Base-by-base conservation (phyloP, 1,140 invertebrate species). In the Drosophila sp. region DNA sequence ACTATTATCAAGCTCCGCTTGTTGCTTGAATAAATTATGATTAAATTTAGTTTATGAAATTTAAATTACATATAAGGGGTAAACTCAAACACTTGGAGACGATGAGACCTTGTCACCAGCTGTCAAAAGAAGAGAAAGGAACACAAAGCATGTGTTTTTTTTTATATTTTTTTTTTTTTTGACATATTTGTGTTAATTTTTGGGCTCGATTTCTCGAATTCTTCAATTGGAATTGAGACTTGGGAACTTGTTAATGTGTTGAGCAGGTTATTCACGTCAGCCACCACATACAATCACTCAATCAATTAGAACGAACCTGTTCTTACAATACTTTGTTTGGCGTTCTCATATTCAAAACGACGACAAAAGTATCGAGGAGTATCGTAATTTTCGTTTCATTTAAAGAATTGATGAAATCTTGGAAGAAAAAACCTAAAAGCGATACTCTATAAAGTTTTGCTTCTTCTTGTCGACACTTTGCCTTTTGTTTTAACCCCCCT, bases 401-500 rank as follows among this genome's bases (percentile, higher is more conserved):
- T 40, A 66, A 58, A 30, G 32, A 56, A 40, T 32, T 55, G 54
- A 32, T 25, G 17, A 69, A 63, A 69, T 25, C 40, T 40, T 8
- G 35, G 57, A 11, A 41, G 25, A 44, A 66, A 23, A 57, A 33
- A 44, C 11, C 35, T 63, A 17, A 32, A 69, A 10, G 27, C 55
- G 38, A 72, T 50, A 40, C 32, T 63, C 11, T 38, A 11, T 10
- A 73, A 65, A 73, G 68, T 70, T 72, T 72, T 65, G 41, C 38
- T 50, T 23, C 55, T 50, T 23, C 44, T 47, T 11, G 17, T 17
- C 38, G 38, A 40, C 10, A 40, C 7, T 30, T 30, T 38, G 35
- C 8, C 10, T 38, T 38, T 11, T 25, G 44, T 23, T 23, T 47
- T 47, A 23, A 47, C 1, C 66, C 33, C 38, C 29, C 23, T 63